Evolutionary conservation across 2,113 vertebrate genomes (phyloP).

Genomic region (cattle (Bos taurus)): DNA sequence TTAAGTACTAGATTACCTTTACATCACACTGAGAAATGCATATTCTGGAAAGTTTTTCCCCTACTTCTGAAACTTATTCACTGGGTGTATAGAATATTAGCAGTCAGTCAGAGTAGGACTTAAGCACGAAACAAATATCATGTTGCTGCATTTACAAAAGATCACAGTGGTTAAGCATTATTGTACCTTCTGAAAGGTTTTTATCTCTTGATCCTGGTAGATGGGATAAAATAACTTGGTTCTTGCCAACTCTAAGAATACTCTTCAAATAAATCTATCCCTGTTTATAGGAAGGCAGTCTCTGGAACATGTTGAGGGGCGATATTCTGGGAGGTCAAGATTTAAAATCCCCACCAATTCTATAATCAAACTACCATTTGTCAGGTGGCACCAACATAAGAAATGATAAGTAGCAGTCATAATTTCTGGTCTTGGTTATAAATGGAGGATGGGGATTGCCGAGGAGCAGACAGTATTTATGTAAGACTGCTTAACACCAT

Average conservation of each 20-base stretch:
- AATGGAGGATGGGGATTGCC: neutral
- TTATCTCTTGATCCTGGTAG: neutral
- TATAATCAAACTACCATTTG: neutral
- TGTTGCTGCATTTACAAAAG: neutral
- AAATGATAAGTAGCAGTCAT: neutral
- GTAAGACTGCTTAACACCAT: neutral
- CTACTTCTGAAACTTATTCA: neutral
- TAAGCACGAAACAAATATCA: neutral
- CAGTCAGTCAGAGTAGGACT: neutral
- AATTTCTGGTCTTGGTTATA: neutral
- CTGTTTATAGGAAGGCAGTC: neutral
- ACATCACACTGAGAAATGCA: neutral
- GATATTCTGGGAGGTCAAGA: neutral
- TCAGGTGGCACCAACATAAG: neutral
- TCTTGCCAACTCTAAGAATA: neutral
- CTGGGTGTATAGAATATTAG: neutral
- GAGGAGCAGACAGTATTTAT: neutral
- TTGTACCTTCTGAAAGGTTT: neutral
- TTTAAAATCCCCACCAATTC: neutral
- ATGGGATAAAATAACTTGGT: neutral
- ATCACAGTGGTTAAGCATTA: neutral
- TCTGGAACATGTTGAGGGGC: neutral
- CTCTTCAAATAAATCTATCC: neutral
- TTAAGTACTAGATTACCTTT: constrained; percentile 50
- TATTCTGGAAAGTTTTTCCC: neutral